Percentiles rank a stretch among this genome's conserved stretches.
These are phyloP conservation scores for Pollenia labialis DNA, from an alignment of 2,888 invertebrate species.

Conservation along the genomic window DNA sequence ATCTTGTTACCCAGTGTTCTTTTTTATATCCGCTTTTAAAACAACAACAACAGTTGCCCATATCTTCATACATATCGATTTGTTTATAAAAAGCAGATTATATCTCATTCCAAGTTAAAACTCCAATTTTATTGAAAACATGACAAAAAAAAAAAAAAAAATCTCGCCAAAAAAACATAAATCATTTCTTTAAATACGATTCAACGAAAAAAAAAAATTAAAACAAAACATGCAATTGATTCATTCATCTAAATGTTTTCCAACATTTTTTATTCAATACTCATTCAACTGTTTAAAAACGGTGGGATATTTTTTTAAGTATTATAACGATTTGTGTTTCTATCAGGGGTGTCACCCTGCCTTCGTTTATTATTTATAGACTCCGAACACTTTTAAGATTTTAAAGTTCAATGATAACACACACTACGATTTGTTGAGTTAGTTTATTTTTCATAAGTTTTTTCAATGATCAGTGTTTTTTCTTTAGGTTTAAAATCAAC, in stretches of 20 bases:
- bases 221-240: constrained; percentile 61
- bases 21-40: constrained; percentile 34
- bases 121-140: constrained; percentile 42
- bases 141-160: constrained; percentile 43
- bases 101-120: constrained; percentile 39
- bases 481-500: neutral
- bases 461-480: constrained; percentile 27
- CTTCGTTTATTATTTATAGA: neutral
- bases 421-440: constrained; percentile 34
- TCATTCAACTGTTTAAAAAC: constrained; percentile 35
- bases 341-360: constrained; percentile 52
- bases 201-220: neutral
- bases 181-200: constrained; percentile 68
- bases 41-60: constrained; percentile 4
- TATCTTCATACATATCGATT: constrained; percentile 20
- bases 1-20: constrained; percentile 29
- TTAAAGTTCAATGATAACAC: constrained; percentile 68
- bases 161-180: constrained; percentile 65
- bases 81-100: constrained; percentile 38
- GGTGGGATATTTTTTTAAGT: constrained; percentile 48
- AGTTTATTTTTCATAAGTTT: neutral
- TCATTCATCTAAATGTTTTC: constrained; percentile 54
- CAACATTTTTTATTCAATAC: constrained; percentile 5
- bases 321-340: constrained; percentile 16
- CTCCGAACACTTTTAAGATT: constrained; percentile 19